Evolutionary conservation across 1,140 invertebrate genomes (phyloP), one percentile per base, ranked within the genome.

Genomic region (Notospermus geniculatus): DNA sequence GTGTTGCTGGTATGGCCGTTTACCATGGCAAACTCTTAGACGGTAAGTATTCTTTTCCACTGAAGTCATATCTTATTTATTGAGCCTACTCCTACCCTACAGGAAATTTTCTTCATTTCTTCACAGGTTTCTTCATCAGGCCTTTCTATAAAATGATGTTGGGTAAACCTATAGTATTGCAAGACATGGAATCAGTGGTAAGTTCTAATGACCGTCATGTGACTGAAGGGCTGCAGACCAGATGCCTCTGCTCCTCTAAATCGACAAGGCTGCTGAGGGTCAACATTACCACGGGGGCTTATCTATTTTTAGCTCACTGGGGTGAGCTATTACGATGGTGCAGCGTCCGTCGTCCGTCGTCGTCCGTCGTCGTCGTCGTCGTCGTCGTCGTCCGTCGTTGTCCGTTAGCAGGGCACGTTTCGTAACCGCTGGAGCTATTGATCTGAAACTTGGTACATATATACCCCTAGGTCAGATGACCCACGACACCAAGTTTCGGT

Each of bases 91-190:
- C 5, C n/a, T 11, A n/a, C 22, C 1, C 64, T 55, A 13, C 13
- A 53, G 32, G 22, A 17, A 9, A 57, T 17, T 23, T 27, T 53
- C 17, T 1, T 57, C 5, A 59, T 65, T 56, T 60, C 66, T 57
- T 76, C 76, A 27, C 70, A 94, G 95, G 94, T 52, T 98, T 98
- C 82, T 99, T 99, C 82, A 98, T 99, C 82, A 89, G 96, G 76
- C 96, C 96, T 67, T 98, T 98, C 83, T 99, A 99, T 83, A 99
- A 98, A 84, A 98, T 99, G 96, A 98, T 99, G 95, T 80, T 99
- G 66, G 88, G 88, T 58, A 98, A 98, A 83, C 76, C 87, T 36
- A 98, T 99, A 66, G 91, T 92, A 74, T 83, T 99, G 11, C 91
- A 93, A 80, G 96, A 98, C 80, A 98, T 98, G 95, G 95, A 98